These are phyloP conservation scores for Zaprionus tsacasi DNA, from an alignment of 1,140 invertebrate species.

Conservation along the genomic window DNA sequence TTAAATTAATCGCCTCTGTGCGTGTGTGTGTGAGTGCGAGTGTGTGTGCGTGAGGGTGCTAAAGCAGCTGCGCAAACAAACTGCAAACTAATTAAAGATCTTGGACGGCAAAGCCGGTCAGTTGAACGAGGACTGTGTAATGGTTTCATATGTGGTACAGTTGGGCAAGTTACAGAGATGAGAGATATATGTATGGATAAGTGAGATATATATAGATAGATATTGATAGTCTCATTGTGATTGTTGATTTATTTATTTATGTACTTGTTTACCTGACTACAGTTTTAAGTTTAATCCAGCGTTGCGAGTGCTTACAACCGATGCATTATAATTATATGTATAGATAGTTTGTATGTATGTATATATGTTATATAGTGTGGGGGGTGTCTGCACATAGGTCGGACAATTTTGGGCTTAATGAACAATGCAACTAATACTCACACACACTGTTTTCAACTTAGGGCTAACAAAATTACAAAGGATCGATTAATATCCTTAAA, in stretches of 20 bases:
- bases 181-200: not conserved
- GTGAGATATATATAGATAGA: not conserved
- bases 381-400: not conserved
- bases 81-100: conserved; percentile 75
- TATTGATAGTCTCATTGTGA: not conserved
- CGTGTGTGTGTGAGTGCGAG: not conserved
- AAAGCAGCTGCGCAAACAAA: conserved; percentile 73
- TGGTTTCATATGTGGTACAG: conserved; percentile 14
- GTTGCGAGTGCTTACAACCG: conserved; percentile 66
- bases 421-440: conserved; percentile 7
- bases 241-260: conserved; percentile 11
- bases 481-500: not conserved
- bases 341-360: conserved; percentile 3
- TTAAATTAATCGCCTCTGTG: conserved; percentile 53
- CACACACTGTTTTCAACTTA: not conserved
- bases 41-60: not conserved
- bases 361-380: conserved; percentile 15
- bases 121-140: not conserved
- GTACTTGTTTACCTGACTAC: conserved; percentile 10
- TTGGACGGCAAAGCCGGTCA: not conserved
- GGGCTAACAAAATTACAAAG: conserved; percentile 1
- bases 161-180: conserved; percentile 11
- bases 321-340: conserved; percentile 37
- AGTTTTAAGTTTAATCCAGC: conserved; percentile 58
- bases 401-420: conserved; percentile 2